These are phyloP conservation scores for Scaptodrosophila latifasciaeformis DNA, from an alignment of 2,888 invertebrate species.

Conservation along the genomic window DNA sequence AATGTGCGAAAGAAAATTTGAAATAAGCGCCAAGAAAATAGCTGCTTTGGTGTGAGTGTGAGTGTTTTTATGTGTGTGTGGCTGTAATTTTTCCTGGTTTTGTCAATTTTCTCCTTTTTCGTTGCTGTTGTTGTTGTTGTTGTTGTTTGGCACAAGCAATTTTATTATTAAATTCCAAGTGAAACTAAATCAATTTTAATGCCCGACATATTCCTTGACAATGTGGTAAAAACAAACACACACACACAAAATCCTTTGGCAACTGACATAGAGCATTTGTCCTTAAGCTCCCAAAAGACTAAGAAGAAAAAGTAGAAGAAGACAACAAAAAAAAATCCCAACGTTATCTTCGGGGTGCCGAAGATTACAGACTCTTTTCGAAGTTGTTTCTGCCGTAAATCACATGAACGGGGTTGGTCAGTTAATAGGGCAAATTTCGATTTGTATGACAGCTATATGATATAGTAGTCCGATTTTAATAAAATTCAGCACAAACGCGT, in stretches of 20 bases:
- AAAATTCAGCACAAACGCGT: no score
- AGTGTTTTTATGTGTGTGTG: neutral
- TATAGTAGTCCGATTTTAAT: no score
- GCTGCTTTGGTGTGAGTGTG: neutral
- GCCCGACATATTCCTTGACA: conserved; percentile 2
- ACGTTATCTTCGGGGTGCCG: no score
- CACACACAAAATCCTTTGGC: neutral
- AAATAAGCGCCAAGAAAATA: neutral
- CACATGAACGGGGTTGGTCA: no score
- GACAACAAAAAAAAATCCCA: no score
- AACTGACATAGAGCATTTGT: neutral
- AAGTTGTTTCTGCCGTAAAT: no score
- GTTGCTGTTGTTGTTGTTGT: neutral
- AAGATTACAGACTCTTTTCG: no score
- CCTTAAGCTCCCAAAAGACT: conserved; percentile 17
- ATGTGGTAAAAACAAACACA: neutral
- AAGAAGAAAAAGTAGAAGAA: no score
- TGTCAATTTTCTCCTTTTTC: conserved; percentile 7
- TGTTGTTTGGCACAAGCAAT: conserved; percentile 1
- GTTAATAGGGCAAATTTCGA: no score
- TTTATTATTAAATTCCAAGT: conserved; percentile 14
- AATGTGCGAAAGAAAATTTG: neutral
- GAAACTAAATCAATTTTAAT: conserved; percentile 12
- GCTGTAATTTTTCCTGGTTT: conserved; percentile 25
- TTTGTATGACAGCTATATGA: no score